Evolutionary conservation across 1,140 invertebrate genomes (phyloP), one percentile per base, ranked within the genome.

Genomic region (Lethrus apterus): DNA sequence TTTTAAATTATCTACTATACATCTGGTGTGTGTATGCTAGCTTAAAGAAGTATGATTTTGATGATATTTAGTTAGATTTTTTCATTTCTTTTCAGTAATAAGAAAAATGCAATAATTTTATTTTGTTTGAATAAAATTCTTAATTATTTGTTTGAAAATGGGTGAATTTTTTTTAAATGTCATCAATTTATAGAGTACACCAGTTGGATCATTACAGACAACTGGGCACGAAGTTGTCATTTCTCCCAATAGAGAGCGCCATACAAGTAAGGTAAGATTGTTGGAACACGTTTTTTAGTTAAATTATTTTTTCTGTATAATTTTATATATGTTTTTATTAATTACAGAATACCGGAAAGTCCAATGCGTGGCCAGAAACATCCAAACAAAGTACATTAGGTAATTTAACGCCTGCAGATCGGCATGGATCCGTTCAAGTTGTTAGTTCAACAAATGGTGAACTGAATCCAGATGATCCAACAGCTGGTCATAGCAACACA

Each of bases 401-500:
- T 57, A 81, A 83, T 70, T 79, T 93, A 62, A 92, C 89, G 55
- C 88, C 90, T 58, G 89, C 89, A 63, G 89, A 93, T 75, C 82
- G 90, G 70, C 89, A 93, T 71, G 91, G 91, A 51, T 73, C 61
- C 36, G 71, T 77, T 5, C 76, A 96, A 89, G 93, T 98, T 76
- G 91, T 97, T 54, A 94, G 89, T 68, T 96, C 93, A 52, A 95
- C 92, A 44, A 96, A 96, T 72, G 93, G 93, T 55, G 93, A 96
- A 75, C 70, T 96, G 59, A 90, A 87, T 40, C 84, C 87, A 56
- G 93, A 96, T 70, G 93, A 97, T 74, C 92, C 91, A 17, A 92
- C 88, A 33, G 92, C 89, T 57, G 93, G 91, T 41, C 92, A 95
- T 72, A 95, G 91, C 62, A 95, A 95, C 70, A 94, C 92, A 55